These are phyloP conservation scores for Campaea margaritaria DNA, from an alignment of 2,888 invertebrate species.

Conservation along the genomic window DNA sequence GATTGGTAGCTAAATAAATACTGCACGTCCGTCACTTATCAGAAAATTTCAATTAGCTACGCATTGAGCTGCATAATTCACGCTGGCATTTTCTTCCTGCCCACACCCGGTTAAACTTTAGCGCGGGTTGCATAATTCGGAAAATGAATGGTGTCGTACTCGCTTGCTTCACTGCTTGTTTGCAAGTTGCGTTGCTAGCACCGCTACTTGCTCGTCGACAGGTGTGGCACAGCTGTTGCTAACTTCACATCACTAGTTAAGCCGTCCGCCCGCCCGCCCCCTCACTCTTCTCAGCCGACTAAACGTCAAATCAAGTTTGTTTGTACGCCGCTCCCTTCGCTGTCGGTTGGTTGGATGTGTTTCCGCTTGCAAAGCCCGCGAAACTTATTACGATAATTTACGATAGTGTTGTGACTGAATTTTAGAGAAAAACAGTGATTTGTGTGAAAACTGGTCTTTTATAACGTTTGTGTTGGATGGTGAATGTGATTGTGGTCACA, in stretches of 20 bases:
- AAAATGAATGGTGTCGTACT: constrained; percentile 44
- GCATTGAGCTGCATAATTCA: constrained; percentile 50
- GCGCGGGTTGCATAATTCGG: constrained; percentile 30
- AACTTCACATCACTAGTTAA: constrained; percentile 41
- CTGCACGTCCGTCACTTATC: constrained; percentile 17
- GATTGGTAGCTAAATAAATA: not conserved
- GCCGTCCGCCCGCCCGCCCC: constrained; percentile 40
- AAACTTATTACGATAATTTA: constrained; percentile 59
- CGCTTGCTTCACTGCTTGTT: constrained; percentile 8
- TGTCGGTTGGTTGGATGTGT: constrained; percentile 44
- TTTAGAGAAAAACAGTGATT: constrained; percentile 41
- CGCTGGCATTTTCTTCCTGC: constrained; percentile 57
- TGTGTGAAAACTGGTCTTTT: constrained; percentile 36
- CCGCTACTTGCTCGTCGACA: constrained; percentile 49
- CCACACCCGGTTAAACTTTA: constrained; percentile 52
- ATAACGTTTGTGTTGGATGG: constrained; percentile 54
- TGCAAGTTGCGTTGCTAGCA: constrained; percentile 6
- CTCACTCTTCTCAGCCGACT: constrained; percentile 36
- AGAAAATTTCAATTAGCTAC: constrained; percentile 49
- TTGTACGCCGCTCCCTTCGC: constrained; percentile 65
- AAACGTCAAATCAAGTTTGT: constrained; percentile 67
- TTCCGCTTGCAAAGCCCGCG: constrained; percentile 55
- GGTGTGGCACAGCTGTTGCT: constrained; percentile 66
- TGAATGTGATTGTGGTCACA: constrained; percentile 72
- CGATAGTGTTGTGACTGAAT: constrained; percentile 41